These are phyloP conservation scores for Dermochelys coriacea DNA, from an alignment of 2,797 vertebrate genomes.

Conservation along the genomic window DNA sequence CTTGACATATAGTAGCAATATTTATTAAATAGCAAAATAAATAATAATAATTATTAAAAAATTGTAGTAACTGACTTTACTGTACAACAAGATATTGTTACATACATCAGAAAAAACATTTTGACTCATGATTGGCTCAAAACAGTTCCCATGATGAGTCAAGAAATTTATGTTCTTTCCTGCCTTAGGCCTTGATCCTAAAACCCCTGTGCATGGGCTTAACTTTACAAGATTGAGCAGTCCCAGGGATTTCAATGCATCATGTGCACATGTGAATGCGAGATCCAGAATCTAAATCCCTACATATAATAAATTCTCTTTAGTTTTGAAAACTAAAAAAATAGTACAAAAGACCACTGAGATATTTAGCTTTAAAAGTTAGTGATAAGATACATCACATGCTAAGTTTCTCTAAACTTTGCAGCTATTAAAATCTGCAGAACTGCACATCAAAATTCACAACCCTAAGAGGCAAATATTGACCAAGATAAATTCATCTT, in stretches of 20 bases:
- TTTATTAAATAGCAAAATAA: not conserved
- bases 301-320: not conserved
- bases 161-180: constrained; percentile 16
- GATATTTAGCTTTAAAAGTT: not conserved
- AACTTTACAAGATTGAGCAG: not conserved
- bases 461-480: not conserved
- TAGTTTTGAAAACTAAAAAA: not conserved
- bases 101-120: not conserved
- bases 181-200: accelerated
- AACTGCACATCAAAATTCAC: not conserved
- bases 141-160: not conserved
- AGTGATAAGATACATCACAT: not conserved
- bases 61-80: not conserved
- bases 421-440: not conserved
- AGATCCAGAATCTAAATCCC: not conserved
- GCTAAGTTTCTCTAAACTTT: not conserved
- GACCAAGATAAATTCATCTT: not conserved
- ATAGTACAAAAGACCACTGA: not conserved
- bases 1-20: too few species aligned
- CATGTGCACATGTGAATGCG: not conserved
- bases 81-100: not conserved
- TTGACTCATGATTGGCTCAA: not conserved
- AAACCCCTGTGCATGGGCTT: constrained; percentile 8
- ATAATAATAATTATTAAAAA: not conserved
- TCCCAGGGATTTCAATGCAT: constrained; percentile 22